Evolutionary conservation across 2,113 vertebrate genomes (phyloP).

Genomic region (Elgaria multicarinata): DNA sequence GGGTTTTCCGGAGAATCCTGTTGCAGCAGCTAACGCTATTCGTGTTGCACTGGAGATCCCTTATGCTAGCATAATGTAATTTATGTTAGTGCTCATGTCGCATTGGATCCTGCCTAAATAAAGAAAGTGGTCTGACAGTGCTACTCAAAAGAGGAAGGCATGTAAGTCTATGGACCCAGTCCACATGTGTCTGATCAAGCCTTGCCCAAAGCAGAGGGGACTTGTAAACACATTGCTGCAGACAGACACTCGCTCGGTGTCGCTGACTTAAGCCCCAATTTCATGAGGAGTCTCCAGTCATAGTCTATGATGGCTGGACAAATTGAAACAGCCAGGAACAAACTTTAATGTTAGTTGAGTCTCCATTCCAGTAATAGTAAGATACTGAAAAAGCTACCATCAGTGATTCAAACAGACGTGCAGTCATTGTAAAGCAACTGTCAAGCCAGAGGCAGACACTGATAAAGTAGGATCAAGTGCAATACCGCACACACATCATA

Average conservation of each 20-base stretch:
- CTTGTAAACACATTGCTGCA: background rate
- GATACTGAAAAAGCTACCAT: background rate
- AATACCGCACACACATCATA: background rate
- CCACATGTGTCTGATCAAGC: constrained; percentile 15
- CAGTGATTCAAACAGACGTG: background rate
- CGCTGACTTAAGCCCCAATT: background rate
- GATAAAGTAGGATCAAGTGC: background rate
- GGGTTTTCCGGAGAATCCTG: too few species aligned
- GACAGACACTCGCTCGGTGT: background rate
- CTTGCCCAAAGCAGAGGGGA: background rate
- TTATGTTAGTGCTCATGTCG: too few species aligned
- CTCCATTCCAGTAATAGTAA: background rate
- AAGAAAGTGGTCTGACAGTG: background rate
- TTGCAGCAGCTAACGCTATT: too few species aligned
- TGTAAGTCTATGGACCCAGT: constrained; percentile 5
- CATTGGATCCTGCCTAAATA: background rate
- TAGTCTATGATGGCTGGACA: background rate
- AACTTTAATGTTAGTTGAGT: fast-evolving
- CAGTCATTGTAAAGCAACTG: background rate
- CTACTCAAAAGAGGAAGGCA: background rate
- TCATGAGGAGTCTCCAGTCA: background rate
- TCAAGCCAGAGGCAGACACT: background rate
- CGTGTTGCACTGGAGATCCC: too few species aligned
- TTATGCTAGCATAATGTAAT: too few species aligned
- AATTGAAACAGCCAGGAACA: background rate